Evolutionary conservation across 2,113 vertebrate species (phyloP).

Genomic region (Mesitornis unicolor): DNA sequence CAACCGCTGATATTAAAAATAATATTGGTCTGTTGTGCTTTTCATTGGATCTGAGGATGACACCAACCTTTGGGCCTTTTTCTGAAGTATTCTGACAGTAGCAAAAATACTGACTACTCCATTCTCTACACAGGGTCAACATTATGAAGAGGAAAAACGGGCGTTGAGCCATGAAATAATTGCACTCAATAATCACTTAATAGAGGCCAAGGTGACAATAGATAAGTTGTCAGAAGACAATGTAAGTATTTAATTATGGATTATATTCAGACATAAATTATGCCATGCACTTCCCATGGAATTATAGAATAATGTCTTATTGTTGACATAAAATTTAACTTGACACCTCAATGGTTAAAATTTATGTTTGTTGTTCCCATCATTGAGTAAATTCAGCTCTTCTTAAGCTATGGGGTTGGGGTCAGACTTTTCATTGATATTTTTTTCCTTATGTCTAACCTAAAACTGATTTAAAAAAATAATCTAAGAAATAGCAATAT

Average conservation of each 20-base stretch:
- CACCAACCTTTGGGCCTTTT: neutral
- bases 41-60: neutral
- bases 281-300: neutral
- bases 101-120: slow-evolving; percentile 14
- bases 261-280: neutral
- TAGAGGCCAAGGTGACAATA: slow-evolving; percentile 95
- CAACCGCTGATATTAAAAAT: neutral
- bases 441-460: neutral
- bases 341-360: neutral
- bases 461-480: neutral
- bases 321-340: neutral
- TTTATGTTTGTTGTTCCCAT: neutral
- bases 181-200: slow-evolving; percentile 93
- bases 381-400: neutral
- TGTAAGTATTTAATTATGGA: slow-evolving; percentile 78
- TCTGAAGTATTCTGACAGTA: neutral
- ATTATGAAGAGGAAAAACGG: slow-evolving; percentile 93
- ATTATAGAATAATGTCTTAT: neutral
- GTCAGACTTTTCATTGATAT: neutral
- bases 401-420: neutral
- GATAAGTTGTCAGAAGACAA: slow-evolving; percentile 94
- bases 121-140: slow-evolving; percentile 82
- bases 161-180: slow-evolving; percentile 92
- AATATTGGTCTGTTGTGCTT: neutral
- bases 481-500: neutral